Base-by-base conservation (phyloP, 1,140 invertebrate species). In the Scaptomyza montana region DNA sequence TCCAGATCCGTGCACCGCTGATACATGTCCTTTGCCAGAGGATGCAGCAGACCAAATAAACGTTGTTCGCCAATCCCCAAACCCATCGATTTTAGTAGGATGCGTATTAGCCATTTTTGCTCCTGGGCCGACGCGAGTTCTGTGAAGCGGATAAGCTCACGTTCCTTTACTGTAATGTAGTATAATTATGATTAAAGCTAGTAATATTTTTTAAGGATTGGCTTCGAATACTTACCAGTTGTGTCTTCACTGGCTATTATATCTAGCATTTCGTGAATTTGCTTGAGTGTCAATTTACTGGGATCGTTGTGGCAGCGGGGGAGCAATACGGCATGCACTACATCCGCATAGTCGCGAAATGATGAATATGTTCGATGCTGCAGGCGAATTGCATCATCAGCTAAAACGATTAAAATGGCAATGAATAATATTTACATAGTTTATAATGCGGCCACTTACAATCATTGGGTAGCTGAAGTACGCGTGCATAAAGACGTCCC, bases 91-190 rank as follows among this genome's bases (percentile, higher is more conserved):
- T 98, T 98, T 3, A 99, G 91, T 49, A 99, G 94, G 55, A 99
- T 95, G 72, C 97, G 93, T 2, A 98, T 96, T 0, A 98, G 92
- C 97, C 97, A 98, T 92, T 98, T 98, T 66, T 97, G 94, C 89
- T 98, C 97, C 25, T 94, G 68, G 1, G 95, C 94, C n/a, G 94
- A 94, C 77, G 95, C 93, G 45, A 93, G 93, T 19, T 93, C 92
- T 2, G 95, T 78, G 50, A 96, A 90, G 36, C 92, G 84, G 3
- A 93, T 92, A 16, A 96, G 81, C 59, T 93, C 93, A 53, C 93
- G 86, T 70, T 94, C 93, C 50, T 94, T 92, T 2, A 91, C 92
- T 84, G 90, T 90, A 33, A 33, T 33, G 7, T 6, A 33, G 30
- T 6, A 25, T 25, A 25, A 4, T 33, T 6, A 33, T 33, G 30